These are phyloP conservation scores for Teleogryllus oceanicus DNA, from an alignment of 2,888 invertebrate genomes.

Conservation along the genomic window DNA sequence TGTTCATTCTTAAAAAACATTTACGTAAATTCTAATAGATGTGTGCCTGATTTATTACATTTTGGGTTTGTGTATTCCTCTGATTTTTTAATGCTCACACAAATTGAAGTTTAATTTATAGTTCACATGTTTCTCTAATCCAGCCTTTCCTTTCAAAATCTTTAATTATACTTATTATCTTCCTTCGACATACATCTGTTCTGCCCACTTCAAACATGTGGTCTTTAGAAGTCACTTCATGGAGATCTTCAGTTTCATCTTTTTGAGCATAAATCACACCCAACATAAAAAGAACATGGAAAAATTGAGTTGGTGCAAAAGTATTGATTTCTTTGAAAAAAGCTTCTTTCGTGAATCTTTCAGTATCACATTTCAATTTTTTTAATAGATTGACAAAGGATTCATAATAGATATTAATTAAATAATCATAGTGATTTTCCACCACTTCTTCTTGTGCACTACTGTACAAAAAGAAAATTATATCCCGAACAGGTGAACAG, in stretches of 20 bases:
- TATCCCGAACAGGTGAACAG: slow-evolving; percentile 52
- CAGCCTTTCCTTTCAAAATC: not conserved
- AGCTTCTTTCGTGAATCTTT: not conserved
- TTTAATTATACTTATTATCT: not conserved
- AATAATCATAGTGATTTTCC: not conserved
- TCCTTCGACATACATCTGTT: not conserved
- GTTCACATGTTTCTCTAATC: not conserved
- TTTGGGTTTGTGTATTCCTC: not conserved
- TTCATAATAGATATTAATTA: not conserved
- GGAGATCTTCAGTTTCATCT: not conserved
- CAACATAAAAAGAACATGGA: not conserved
- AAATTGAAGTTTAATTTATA: not conserved
- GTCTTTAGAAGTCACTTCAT: not conserved
- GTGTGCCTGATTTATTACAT: no score
- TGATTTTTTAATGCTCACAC: not conserved
- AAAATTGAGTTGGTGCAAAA: not conserved
- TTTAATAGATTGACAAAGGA: not conserved
- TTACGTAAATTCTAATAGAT: no score
- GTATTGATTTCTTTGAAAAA: not conserved
- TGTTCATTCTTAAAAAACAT: no score
- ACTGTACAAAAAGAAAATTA: slow-evolving; percentile 56
- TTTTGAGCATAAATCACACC: not conserved
- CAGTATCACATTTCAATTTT: not conserved
- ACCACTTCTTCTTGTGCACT: slow-evolving; percentile 42
- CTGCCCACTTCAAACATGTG: not conserved